phyloP scores from a whole-genome alignment of 2,888 invertebrate species.

The Argyresthia goedartella region DNA sequence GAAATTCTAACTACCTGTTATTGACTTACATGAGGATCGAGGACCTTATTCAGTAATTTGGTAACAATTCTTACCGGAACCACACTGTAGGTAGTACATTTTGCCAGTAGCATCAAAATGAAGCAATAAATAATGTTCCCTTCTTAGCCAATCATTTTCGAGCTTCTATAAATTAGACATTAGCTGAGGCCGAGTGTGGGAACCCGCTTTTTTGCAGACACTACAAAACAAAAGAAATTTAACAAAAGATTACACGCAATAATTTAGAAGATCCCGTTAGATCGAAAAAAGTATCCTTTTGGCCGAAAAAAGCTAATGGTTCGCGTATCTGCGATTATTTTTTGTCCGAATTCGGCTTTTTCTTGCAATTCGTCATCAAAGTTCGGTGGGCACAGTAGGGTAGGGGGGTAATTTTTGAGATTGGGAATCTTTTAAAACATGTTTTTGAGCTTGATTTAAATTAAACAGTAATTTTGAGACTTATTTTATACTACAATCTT shows the following conservation, averaged over 20 bases:
- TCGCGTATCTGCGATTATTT: constrained; percentile 57
- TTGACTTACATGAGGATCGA: too few relatives aligned
- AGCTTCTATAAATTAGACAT: constrained; percentile 1
- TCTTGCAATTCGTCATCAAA: constrained; percentile 38
- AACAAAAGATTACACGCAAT: constrained; percentile 62
- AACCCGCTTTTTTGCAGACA: constrained; percentile 31
- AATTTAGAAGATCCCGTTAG: constrained; percentile 58
- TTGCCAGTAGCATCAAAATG: constrained; percentile 3
- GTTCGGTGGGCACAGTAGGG: constrained; percentile 55
- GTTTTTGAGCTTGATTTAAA: too few relatives aligned
- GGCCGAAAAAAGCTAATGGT: constrained; percentile 47
- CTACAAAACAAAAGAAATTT: constrained; percentile 35
- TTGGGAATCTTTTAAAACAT: constrained; percentile 15
- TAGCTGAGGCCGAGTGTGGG: constrained; percentile 36
- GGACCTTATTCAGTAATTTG: too few relatives aligned
- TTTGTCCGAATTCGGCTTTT: constrained; percentile 25
- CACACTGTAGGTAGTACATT: too few relatives aligned
- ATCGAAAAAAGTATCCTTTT: constrained; percentile 35
- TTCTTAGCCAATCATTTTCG: not conserved
- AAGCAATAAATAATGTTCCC: constrained; percentile 14
- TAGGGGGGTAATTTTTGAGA: constrained; percentile 20
- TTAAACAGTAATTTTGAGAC: too few relatives aligned
- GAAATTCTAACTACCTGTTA: too few relatives aligned
- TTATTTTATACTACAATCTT: too few relatives aligned
- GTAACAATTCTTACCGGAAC: too few relatives aligned